Base-by-base conservation (phyloP, 2,888 invertebrate species). In the Raillietiella orientalis region DNA sequence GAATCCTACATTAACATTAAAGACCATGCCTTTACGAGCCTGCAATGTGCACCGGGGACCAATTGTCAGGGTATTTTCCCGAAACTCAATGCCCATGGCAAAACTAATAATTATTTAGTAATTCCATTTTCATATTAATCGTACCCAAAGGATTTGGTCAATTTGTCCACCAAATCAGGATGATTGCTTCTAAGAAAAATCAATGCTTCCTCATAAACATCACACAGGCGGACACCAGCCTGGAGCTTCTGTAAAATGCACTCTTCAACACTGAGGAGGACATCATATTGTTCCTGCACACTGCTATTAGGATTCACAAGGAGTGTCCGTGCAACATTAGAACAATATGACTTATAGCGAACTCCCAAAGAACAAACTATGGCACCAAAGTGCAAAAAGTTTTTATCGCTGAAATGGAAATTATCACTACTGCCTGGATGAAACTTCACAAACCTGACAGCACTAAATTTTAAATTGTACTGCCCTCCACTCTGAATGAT, bases 401-500 rank as follows among this genome's bases (percentile, higher is more conserved):
- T 82, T 44, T 87, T 84, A 44, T 93, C 87, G 37, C 84, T 79
- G 3, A 64, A 39, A 37, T 28, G 23, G 17, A 25, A 21, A n/a
- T n/a, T n/a, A n/a, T n/a, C 14, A 24, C n/a, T 24, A 14, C 14
- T 5, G 5, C n/a, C 5, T 29, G 3, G 10, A 28, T 8, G 9
- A 22, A 15, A 14, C 16, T 28, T 11, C 8, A 24, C 28, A 28
- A 34, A 56, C 55, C 58, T 57, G 26, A 49, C 64, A 3, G 75
- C 77, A 41, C 84, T 90, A 49, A 93, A 96, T 49, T 96, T 99
- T 23, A 99, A 56, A 40, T 67, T 74, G 50, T 93, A 96, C 41
- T 71, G 66, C n/a, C 90, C 93, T 5, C 96, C 96, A 17, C 90
- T 93, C 46, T 96, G 96, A 39, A 99, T 79, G 30, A 99, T 99